Base-by-base conservation (phyloP, 1,140 invertebrate genomes). In the Trichonephila clavipes region DNA sequence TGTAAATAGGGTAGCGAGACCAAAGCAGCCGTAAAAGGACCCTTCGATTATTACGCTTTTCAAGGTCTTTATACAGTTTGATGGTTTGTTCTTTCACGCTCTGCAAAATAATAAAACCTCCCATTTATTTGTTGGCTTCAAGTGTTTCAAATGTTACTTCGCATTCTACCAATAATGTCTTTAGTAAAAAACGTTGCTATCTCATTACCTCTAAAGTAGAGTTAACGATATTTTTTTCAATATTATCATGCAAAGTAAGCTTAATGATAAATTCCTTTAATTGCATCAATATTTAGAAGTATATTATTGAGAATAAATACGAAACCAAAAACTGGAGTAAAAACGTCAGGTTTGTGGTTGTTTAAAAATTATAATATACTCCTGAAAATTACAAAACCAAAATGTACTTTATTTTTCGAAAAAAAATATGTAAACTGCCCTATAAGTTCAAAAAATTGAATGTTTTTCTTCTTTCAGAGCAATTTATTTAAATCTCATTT, bases 1-100 rank as follows among this genome's bases (percentile, higher is more conserved):
- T 72, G 34, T 21, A 40, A 72, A 89, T 72, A 72, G 66, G 21
- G 66, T 21, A 87, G 6, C 51, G 24, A 58, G n/a, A 69, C 40
- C 62, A 89, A 89, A 16, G 24, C 40, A 34, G 34, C 28, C n/a
- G 66, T 85, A 85, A 85, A 85, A 72, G 69, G 28, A 72, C 34
- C 69, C 16, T 28, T 72, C 69, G 69, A 72, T 72, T 72, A 72
- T 72, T 72, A 72, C 28, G 69, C n/a, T 34, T 28, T 40, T 72
- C 28, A 12, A 10, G 69, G 24, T 72, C 69, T 72, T 64, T 64
- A 28, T 72, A 24, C 28, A 16, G 28, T 14, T 28, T 16, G 69
- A 28, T 72, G 28, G 21, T 64, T 64, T 64, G 18, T 19, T 64
- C 69, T 72, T 28, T 72, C 28, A 16, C 14, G 28, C 24, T 21